Evolutionary conservation across 2,797 vertebrate species (phyloP).

Genomic region (Sebastes trivittatus): DNA sequence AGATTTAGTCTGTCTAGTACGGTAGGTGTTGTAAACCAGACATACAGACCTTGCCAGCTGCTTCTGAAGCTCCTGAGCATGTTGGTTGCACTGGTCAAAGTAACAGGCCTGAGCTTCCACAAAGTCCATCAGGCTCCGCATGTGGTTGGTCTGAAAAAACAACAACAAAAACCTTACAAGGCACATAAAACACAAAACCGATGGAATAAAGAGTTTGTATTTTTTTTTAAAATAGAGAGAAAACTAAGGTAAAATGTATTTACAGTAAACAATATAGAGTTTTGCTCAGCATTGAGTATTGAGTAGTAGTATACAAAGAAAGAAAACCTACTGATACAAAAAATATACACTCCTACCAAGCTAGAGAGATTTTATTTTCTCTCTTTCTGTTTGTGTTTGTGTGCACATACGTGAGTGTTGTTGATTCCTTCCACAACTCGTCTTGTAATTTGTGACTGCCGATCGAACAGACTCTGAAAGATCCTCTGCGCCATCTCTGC

Average conservation of each 20-base stretch:
- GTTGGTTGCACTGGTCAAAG: conserved; percentile 93
- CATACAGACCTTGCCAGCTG: conserved; percentile 90
- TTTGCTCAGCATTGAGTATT: not conserved
- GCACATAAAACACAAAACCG: not conserved
- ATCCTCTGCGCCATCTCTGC: conserved; percentile 94
- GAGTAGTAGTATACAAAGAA: not conserved
- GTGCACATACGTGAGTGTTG: conserved; percentile 89
- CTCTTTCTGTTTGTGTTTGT: not conserved
- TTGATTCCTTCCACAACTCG: conserved; percentile 89
- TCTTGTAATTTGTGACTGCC: conserved; percentile 91
- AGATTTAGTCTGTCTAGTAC: too few species aligned
- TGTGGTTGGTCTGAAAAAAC: conserved; percentile 88
- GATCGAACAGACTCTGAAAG: conserved; percentile 94
- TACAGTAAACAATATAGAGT: not conserved
- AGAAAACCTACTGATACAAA: not conserved
- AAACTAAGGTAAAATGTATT: not conserved
- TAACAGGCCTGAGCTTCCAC: conserved; percentile 94
- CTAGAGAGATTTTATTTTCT: not conserved
- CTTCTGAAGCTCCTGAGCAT: conserved; percentile 92
- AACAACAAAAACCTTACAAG: not conserved
- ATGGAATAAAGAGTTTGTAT: not conserved
- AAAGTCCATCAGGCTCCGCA: conserved; percentile 92
- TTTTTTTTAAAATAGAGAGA: not conserved
- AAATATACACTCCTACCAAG: not conserved
- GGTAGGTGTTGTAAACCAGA: not conserved